A percentile compares a stretch with the other conserved stretches of the same genome.
Conservation (phyloP, 2,888 invertebrate genomes). For the Syritta pipiens region DNA sequence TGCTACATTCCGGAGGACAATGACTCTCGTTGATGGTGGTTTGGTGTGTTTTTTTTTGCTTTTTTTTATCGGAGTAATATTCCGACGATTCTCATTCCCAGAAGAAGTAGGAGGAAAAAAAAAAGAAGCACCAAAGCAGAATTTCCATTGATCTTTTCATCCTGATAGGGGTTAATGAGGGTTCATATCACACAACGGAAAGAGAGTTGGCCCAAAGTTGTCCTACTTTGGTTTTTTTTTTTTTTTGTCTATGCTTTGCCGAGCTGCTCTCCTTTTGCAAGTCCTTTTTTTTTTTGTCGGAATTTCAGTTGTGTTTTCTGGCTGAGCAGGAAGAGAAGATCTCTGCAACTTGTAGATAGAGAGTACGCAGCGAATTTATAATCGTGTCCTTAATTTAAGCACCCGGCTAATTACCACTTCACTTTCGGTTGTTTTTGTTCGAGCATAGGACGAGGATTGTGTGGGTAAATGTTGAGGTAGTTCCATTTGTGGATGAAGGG, state of each 20-base stretch:
- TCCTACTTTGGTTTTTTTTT: constrained; percentile 25
- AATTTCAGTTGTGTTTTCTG: not conserved
- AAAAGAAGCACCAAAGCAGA: constrained; percentile 31
- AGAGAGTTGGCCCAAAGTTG: constrained; percentile 47
- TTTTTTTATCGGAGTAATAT: constrained; percentile 25
- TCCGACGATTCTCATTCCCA: constrained; percentile 34
- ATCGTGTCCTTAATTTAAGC: constrained; percentile 60
- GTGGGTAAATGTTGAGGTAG: not conserved
- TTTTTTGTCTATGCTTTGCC: not conserved
- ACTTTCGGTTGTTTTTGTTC: constrained; percentile 10
- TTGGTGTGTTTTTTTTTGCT: constrained; percentile 6
- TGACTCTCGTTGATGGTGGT: constrained; percentile 39
- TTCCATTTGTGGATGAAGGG: not conserved
- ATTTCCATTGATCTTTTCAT: constrained; percentile 62
- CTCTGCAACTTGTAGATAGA: constrained; percentile 21
- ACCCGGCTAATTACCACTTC: constrained; percentile 58
- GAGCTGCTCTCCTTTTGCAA: not conserved
- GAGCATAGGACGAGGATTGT: not conserved
- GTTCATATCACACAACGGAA: constrained; percentile 55
- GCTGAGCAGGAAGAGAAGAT: not conserved
- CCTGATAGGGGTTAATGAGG: constrained; percentile 67
- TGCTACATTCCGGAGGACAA: constrained; percentile 53
- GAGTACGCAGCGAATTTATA: constrained; percentile 60
- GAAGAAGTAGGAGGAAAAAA: constrained; percentile 1
- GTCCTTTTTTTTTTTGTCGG: not conserved